These are phyloP conservation scores for Zosterops borbonicus DNA, from an alignment of 2,113 vertebrate genomes.

Conservation along the genomic window DNA sequence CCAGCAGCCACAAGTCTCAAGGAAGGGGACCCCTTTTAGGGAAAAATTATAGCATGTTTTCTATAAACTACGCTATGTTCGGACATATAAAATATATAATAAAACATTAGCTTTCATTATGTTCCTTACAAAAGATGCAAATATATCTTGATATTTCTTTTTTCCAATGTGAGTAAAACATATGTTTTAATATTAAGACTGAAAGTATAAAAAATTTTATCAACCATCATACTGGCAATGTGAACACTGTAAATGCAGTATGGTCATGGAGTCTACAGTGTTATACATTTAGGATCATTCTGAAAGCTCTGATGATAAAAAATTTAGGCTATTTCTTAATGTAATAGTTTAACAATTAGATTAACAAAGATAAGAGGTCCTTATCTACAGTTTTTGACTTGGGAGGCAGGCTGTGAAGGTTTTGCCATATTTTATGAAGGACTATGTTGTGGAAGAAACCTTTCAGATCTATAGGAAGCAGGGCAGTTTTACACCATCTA, in stretches of 20 bases:
- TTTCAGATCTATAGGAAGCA: background rate
- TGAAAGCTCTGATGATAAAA: background rate
- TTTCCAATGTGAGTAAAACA: background rate
- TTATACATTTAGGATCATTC: background rate
- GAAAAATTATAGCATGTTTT: background rate
- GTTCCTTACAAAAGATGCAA: background rate
- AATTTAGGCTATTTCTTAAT: background rate
- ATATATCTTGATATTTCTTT: background rate
- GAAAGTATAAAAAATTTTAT: background rate
- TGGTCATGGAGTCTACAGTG: background rate
- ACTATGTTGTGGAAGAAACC: background rate
- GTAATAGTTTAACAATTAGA: background rate
- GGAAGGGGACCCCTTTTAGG: background rate
- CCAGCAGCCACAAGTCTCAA: background rate
- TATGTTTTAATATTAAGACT: background rate
- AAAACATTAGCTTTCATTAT: background rate
- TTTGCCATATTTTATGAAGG: background rate
- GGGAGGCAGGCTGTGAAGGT: background rate
- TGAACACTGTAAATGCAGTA: background rate
- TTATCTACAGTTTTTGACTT: background rate
- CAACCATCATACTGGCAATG: background rate
- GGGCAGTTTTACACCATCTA: fast-evolving
- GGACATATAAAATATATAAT: background rate
- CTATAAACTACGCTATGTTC: background rate
- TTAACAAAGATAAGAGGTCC: background rate